Base-by-base conservation (phyloP, 2,888 invertebrate genomes). In the Hipparchia sbordonii region DNA sequence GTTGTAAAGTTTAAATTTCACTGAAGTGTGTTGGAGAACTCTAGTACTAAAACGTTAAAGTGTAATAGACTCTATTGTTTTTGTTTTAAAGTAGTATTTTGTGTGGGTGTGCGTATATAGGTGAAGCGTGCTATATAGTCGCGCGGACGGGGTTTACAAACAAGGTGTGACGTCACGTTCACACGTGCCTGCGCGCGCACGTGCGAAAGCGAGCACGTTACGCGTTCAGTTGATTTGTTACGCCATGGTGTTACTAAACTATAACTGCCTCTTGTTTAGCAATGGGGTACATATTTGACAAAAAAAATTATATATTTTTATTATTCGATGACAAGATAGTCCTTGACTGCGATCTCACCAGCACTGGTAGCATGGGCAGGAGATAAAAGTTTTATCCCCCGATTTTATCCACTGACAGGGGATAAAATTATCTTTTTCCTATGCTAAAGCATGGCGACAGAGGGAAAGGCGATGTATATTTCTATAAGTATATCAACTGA, bases 151-250 rank as follows among this genome's bases (percentile, higher is more conserved):
- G 72, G 73, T 75, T 75, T 73, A 73, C 62, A 73, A 75, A 75
- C 75, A 75, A 54, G 56, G 57, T 33, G 69, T 71, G 75, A 75
- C 75, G 75, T 75, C 73, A 75, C 59, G 46, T 61, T 33, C 68
- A 62, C 73, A 73, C 75, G 66, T 69, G 73, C 60, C 51, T 2
- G 12, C 48, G 52, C 9, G 48, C 52, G 65, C 72, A 72, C 72
- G 72, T 72, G 71, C 71, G n/a, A 8, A n/a, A 9, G 7, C n/a
- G 7, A 13, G 62, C 62, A 62, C 45, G 62, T 62, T 46, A 52
- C 65, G 65, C 65, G 65, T 66, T 66, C 39, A 23, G 65, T 66
- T 33, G 5, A 66, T 66, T 54, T n/a, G 65, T 66, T 66, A 52
- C 52, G 52, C 52, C 33, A 66, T 33, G 7, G 9, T 62, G 8